Evolutionary conservation across 2,113 vertebrate species (phyloP).

Genomic region (Strix uralensis): DNA sequence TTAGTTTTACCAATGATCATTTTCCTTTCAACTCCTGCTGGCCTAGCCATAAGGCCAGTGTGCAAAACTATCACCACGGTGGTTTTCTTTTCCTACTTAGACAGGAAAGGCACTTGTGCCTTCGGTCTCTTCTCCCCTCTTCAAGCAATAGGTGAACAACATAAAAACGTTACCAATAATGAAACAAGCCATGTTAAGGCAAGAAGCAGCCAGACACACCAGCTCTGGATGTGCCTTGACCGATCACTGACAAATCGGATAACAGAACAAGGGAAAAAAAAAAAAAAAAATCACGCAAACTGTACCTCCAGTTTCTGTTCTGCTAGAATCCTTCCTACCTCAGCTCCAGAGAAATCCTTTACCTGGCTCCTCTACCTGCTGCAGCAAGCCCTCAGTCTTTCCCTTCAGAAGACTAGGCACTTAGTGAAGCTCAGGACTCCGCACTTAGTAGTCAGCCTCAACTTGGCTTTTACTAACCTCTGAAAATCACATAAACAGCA

Average conservation of each 20-base stretch:
- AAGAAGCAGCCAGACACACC: background rate
- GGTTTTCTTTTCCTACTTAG: background rate
- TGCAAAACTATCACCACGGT: background rate
- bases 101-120: background rate
- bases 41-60: background rate
- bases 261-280: background rate
- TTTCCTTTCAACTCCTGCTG: background rate
- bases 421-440: background rate
- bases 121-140: fast-evolving
- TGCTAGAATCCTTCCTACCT: background rate
- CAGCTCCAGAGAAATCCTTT: background rate
- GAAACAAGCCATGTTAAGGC: background rate
- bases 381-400: background rate
- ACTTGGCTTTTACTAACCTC: background rate
- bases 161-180: background rate
- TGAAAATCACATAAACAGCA: fast-evolving
- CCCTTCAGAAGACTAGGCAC: background rate
- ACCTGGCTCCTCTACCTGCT: background rate
- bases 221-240: background rate
- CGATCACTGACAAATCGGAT: background rate
- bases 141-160: background rate
- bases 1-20: background rate
- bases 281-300: background rate
- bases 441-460: background rate
- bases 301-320: fast-evolving